A percentile compares a stretch with the other conserved stretches of the same genome.
phyloP scores from a whole-genome alignment of 1,140 invertebrate species.

The Dendrolimus kikuchii region DNA sequence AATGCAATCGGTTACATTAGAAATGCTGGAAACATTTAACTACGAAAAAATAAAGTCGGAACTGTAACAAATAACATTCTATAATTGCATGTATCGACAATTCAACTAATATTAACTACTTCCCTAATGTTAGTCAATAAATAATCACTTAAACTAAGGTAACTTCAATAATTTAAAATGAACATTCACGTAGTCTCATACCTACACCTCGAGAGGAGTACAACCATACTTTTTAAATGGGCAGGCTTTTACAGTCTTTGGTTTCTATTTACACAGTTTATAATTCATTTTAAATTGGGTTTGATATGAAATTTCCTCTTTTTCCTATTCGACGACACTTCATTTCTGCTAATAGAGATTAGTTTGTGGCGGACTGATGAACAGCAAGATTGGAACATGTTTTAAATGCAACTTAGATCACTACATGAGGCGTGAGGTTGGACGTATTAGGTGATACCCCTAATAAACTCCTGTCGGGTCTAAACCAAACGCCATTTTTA shows the following conservation, averaged over 20 bases:
- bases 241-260: conserved; percentile 60
- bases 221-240: conserved; percentile 16
- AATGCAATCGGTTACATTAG: conserved; percentile 53
- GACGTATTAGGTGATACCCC: background rate
- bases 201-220: conserved; percentile 31
- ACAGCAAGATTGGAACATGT: conserved; percentile 21
- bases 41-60: background rate
- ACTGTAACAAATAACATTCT: background rate
- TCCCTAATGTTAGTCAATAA: conserved; percentile 57
- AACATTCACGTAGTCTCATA: conserved; percentile 17
- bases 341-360: conserved; percentile 51
- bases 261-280: conserved; percentile 56
- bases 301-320: conserved; percentile 38
- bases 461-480: conserved; percentile 54
- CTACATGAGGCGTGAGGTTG: too few species aligned
- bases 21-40: conserved; percentile 30
- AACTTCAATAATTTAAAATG: conserved; percentile 63
- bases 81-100: conserved; percentile 5
- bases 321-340: conserved; percentile 53
- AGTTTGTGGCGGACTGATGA: conserved; percentile 46
- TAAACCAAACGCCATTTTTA: conserved; percentile 41
- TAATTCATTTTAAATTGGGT: conserved; percentile 15
- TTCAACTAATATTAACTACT: conserved; percentile 30
- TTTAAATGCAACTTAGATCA: background rate
- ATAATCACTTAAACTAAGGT: conserved; percentile 64